Evolutionary conservation across 2,797 vertebrate genomes (phyloP), one percentile per base, ranked within the genome.

Genomic region (Cyclopterus lumpus): DNA sequence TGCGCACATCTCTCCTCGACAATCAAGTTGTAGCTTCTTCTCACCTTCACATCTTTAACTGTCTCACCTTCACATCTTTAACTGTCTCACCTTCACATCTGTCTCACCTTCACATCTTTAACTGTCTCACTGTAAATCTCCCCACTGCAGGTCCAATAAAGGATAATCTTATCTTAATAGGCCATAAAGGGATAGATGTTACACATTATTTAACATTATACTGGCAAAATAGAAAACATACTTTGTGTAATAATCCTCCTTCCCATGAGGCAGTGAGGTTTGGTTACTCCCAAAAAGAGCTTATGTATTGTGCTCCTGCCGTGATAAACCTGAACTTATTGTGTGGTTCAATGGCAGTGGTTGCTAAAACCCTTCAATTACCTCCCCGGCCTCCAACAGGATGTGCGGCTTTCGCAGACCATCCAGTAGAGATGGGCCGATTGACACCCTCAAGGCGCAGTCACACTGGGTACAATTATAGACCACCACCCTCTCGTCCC

Each of bases 301-400:
- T 30, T 38, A 22, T 61, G 44, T 73, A 46, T 76, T 80, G 71
- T 80, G 71, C 74, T 84, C 73, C 81, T 81, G 71, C 26, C 79
- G 85, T 38, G 85, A 80, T 87, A 84, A 89, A 83, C 66, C 66
- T 73, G 36, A 80, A 78, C 73, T 57, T 73, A 59, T 51, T 71
- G 77, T 80, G 89, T 54, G 79, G 81, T 62, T 83, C 79, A 81
- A 81, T 22, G 54, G 58, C 75, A 77, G 64, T 30, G 71, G 64
- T 72, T 22, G 14, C 82, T 81, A 82, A 90, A 88, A 89, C 84
- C 88, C 84, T 81, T 85, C 89, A 92, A 90, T 93, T 93, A 92
- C 78, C 65, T 76, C 75, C 59, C 80, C n/a, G 55, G 42, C 77
- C 79, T 75, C 71, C 68, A 68, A 86, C 85, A 82, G 85, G 88